Base-by-base conservation (phyloP, 2,888 invertebrate genomes). In the Agrotis ipsilon region DNA sequence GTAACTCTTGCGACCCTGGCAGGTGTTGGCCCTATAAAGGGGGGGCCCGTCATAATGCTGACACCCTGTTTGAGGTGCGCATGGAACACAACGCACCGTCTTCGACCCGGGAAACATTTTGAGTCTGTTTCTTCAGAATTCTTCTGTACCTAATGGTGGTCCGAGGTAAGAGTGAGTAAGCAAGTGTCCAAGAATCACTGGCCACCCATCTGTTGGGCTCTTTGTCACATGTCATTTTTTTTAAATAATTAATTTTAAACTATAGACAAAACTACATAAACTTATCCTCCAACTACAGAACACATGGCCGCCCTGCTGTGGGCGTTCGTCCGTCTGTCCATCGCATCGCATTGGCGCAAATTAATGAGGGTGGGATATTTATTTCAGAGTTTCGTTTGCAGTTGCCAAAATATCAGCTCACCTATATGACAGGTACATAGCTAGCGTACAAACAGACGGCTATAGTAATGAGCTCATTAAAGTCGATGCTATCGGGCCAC, bases 351-450 rank as follows among this genome's bases (percentile, higher is more conserved):
- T 94, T 94, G 94, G 93, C 91, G 94, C 93, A 95, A 95, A 95
- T 95, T 94, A 95, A 96, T 95, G 95, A 95, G 94, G 91, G 92
- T 91, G 92, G 92, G 90, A 92, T 95, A 95, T 95, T 94, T 95
- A 95, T 96, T 94, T 93, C 93, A 90, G 77, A 79, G 91, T 92
- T 92, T 92, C 92, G 89, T 91, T 91, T 90, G 88, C 86, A 89
- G 90, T 87, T 89, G 90, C 90, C 91, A 90, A 92, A 94, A 93
- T 93, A 93, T 93, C 91, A 90, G 81, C 70, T 76, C 78, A 82
- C 73, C 71, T 75, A 78, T 70, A 77, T 80, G 75, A 74, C 82
- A 85, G 83, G 85, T 89, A 87, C 81, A 82, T 85, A 84, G 19
- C 57, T 68, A 51, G 51, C 75, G 84, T 90, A 89, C 86, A 90